phyloP scores from a whole-genome alignment of 30 jellyfish, hydroid and myxozoan genomes.

The Hydractinia symbiolongicarpus region DNA sequence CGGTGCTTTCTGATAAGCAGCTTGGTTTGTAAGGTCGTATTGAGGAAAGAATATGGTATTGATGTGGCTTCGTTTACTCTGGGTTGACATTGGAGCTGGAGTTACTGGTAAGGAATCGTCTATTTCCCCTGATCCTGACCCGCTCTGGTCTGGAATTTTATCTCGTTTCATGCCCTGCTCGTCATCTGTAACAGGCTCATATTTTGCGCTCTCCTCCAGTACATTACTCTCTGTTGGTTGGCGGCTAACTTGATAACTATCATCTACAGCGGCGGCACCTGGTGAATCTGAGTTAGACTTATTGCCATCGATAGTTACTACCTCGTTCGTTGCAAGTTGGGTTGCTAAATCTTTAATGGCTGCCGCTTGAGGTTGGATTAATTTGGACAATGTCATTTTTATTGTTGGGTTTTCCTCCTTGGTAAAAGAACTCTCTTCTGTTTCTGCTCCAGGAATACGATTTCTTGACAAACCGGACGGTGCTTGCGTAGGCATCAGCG shows the following conservation, averaged over 20 bases:
- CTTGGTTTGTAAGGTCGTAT: slow-evolving; percentile 1
- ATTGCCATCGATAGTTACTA: background rate
- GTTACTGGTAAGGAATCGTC: background rate
- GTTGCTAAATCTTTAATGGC: slow-evolving; percentile 16
- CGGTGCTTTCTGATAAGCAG: slow-evolving; percentile 17
- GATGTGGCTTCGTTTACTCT: slow-evolving; percentile 4
- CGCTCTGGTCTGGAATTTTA: slow-evolving; percentile 4
- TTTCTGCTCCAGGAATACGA: slow-evolving; percentile 10
- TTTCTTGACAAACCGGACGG: slow-evolving; percentile 10
- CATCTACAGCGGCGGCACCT: background rate
- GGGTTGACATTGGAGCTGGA: background rate
- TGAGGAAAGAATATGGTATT: background rate
- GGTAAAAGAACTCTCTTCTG: background rate
- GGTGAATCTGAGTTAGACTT: background rate
- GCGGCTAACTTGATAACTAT: background rate
- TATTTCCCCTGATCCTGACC: slow-evolving; percentile 4
- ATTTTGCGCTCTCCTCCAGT: slow-evolving; percentile 18
- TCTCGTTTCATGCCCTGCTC: background rate
- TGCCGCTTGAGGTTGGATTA: slow-evolving; percentile 3
- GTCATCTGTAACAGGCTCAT: slow-evolving; percentile 18
- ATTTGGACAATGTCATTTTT: background rate
- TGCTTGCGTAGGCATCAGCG: background rate
- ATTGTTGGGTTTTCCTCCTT: background rate
- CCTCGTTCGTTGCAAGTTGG: slow-evolving; percentile 28
- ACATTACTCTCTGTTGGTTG: slow-evolving; percentile 14